Evolutionary conservation across 2,888 invertebrate genomes (phyloP).

Genomic region (Trissolcus brochymenae): DNA sequence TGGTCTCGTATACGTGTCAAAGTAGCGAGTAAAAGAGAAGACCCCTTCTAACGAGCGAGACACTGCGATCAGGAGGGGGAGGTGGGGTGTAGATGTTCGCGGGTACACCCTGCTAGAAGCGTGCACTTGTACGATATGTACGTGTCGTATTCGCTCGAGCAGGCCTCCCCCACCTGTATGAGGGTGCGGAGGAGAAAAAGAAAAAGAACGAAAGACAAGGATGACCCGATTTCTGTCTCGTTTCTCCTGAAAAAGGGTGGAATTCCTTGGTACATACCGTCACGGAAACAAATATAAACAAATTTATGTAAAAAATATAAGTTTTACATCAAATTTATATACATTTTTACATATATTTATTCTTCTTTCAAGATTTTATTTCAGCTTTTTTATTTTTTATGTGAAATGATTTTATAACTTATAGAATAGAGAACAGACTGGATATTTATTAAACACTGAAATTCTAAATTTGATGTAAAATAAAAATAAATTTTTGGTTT

Average conservation of each 20-base stretch:
- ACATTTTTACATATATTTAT: no score
- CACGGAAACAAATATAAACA: slow-evolving; percentile 5
- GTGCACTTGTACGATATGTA: slow-evolving; percentile 71
- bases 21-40: slow-evolving; percentile 15
- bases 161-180: slow-evolving; percentile 60
- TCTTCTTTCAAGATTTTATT: neutral
- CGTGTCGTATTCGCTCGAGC: slow-evolving; percentile 71
- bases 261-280: slow-evolving; percentile 15
- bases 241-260: slow-evolving; percentile 13
- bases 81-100: slow-evolving; percentile 35
- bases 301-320: neutral
- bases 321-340: no score
- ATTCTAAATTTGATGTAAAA: no score
- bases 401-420: no score
- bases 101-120: slow-evolving; percentile 58
- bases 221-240: neutral
- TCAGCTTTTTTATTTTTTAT: no score
- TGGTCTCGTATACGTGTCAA: slow-evolving; percentile 22
- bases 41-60: slow-evolving; percentile 23
- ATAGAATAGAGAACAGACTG: no score
- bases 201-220: neutral
- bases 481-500: no score
- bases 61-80: neutral
- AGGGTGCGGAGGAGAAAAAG: slow-evolving; percentile 39
- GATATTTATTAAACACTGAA: no score